Conservation (phyloP, 2,797 vertebrate species). For the Sciaenops ocellatus region DNA sequence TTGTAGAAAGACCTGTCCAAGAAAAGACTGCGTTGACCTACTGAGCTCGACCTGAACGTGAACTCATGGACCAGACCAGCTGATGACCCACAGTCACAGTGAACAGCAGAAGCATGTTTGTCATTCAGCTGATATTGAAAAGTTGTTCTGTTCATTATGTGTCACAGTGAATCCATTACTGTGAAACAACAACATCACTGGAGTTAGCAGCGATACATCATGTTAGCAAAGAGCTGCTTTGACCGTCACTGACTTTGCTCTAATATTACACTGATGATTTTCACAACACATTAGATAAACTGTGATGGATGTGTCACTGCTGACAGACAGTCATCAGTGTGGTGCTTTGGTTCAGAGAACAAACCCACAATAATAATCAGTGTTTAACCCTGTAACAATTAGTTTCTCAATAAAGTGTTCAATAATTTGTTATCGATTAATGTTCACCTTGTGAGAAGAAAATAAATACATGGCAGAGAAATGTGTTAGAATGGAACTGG, state of each 20-base stretch:
- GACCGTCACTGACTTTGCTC: constrained; percentile 33
- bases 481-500: constrained; percentile 8
- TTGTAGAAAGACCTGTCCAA: background rate
- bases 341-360: no score
- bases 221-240: constrained; percentile 24
- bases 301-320: constrained; percentile 12
- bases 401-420: constrained; percentile 7
- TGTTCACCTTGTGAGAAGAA: constrained; percentile 12
- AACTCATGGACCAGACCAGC: background rate
- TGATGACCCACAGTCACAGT: constrained; percentile 24
- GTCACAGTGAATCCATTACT: background rate
- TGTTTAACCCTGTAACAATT: background rate
- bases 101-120: constrained; percentile 9
- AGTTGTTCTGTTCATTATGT: constrained; percentile 12
- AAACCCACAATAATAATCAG: no score
- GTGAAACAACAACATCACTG: constrained; percentile 3
- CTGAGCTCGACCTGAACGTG: background rate
- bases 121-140: background rate
- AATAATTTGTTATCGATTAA: constrained; percentile 3
- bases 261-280: constrained; percentile 24
- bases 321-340: no score
- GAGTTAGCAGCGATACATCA: constrained; percentile 8
- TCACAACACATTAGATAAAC: constrained; percentile 21
- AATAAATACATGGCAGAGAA: constrained; percentile 31
- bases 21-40: constrained; percentile 16